Evolutionary conservation across 2,113 vertebrate species (phyloP).

Genomic region (Crotophaga sulcirostris): DNA sequence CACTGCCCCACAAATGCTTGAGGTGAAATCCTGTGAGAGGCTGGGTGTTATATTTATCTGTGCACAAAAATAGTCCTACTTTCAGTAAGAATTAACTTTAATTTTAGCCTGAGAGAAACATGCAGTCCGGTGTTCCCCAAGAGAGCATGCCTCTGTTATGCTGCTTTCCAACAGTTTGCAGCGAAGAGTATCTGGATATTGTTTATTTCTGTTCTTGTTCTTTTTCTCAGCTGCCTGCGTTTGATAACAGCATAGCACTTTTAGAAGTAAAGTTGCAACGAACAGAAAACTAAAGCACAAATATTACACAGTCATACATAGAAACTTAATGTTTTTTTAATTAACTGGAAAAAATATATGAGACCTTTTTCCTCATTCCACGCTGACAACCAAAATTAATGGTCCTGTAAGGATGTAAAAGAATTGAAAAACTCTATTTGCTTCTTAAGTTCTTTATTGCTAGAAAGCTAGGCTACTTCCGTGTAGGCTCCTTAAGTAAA

Average conservation of each 20-base stretch:
- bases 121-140: not conserved
- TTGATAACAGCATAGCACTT: not conserved
- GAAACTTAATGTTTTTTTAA: not conserved
- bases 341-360: not conserved
- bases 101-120: constrained; percentile 2
- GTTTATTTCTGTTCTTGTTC: not conserved
- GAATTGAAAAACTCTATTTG: not conserved
- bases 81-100: not conserved
- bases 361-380: not conserved
- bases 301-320: not conserved
- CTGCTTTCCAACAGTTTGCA: not conserved
- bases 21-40: not conserved
- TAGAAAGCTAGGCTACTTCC: not conserved
- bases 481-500: not conserved
- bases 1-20: not conserved
- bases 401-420: not conserved
- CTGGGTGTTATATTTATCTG: not conserved
- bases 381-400: not conserved
- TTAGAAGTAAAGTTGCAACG: not conserved
- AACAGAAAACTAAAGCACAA: not conserved
- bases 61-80: not conserved
- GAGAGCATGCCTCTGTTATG: not conserved
- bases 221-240: not conserved
- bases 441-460: not conserved
- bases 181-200: not conserved